Evolutionary conservation across 2,113 vertebrate genomes (phyloP).

Genomic region (Hydrolagus affinis): DNA sequence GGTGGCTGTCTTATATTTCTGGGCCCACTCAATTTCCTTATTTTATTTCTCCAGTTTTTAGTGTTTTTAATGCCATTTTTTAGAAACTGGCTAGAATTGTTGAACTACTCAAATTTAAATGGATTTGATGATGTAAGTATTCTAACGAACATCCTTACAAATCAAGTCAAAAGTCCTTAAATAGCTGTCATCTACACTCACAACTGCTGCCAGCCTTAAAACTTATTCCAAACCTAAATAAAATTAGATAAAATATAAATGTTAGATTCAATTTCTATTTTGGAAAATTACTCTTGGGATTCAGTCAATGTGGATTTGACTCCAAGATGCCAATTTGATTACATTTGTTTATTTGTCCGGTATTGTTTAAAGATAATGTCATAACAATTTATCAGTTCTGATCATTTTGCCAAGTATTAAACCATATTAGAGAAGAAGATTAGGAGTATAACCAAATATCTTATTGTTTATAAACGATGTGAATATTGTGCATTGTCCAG

Average conservation of each 20-base stretch:
- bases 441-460: background rate
- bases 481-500: background rate
- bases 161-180: background rate
- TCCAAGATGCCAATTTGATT: background rate
- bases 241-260: background rate
- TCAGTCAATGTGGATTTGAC: background rate
- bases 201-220: background rate
- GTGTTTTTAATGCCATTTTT: too few relatives aligned
- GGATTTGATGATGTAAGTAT: too few relatives aligned
- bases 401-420: background rate
- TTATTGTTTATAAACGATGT: background rate
- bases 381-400: background rate
- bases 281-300: too few relatives aligned
- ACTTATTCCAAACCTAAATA: background rate
- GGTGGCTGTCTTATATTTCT: too few relatives aligned
- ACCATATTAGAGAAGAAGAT: background rate
- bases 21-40: too few relatives aligned
- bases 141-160: background rate
- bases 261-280: background rate
- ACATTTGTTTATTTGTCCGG: background rate
- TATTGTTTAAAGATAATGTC: background rate
- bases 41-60: too few relatives aligned
- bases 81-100: too few relatives aligned
- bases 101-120: too few relatives aligned
- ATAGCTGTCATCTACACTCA: background rate